Evolutionary conservation across 2,888 invertebrate genomes (phyloP), one percentile per base, ranked within the genome.

Genomic region (Conus canariensis): DNA sequence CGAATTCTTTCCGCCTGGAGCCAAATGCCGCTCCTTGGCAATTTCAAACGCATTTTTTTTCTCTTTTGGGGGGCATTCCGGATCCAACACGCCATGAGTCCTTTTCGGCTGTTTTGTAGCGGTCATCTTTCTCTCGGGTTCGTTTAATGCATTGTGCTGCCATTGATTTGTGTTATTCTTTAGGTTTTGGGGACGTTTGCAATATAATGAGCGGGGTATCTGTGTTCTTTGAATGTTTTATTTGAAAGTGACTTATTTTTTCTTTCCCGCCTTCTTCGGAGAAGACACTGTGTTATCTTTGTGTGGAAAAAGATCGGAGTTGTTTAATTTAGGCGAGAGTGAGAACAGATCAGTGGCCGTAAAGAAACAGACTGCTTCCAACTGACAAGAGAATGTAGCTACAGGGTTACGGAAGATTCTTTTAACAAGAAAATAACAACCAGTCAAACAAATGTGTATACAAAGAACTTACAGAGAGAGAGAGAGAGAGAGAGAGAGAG

Each of bases 1-100:
- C 7, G 56, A 67, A 64, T 25, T 86, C 86, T 30, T 19, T n/a
- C 67, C 19, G 86, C 86, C 60, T 8, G 64, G 1, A n/a, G 86
- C 86, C 9, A 64, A 86, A 64, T 60, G 86, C 86, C 16, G 14
- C 19, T 86, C 86, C 86, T 86, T 19, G 60, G 86, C 86, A 86
- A 86, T 86, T 86, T 86, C 86, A 64, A 86, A 86, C 64, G 64
- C 86, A 64, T 86, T 67, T 67, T 86, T 30, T 30, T 64, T 67
- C 16, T 82, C 22, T 82, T 82, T 82, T 58, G 19, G 56, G 7
- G 19, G 19, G 16, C 82, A 7, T 85, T 25, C n/a, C 60, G 12
- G 56, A 58, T 8, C 82, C 19, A 82, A 82, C 82, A 82, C 58
- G 56, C 56, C 10, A 25, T 9, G 77, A 9, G 30, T 82, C 25